phyloP scores from a whole-genome alignment of 2,797 vertebrate genomes.

The Acrossocheilus wenchowensis region DNA sequence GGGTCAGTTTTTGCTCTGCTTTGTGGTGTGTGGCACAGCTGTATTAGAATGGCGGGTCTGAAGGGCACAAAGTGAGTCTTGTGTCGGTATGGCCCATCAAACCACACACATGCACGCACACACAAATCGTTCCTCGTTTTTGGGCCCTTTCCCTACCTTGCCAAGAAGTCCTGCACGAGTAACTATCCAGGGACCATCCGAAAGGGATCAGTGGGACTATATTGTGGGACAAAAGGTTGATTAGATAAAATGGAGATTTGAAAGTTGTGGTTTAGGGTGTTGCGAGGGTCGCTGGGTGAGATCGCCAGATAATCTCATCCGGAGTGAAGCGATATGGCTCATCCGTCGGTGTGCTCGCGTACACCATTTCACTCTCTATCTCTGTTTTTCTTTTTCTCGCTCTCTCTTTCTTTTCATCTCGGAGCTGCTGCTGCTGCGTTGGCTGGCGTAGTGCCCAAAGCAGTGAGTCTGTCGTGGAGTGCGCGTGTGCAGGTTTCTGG shows the following conservation, averaged over 20 bases:
- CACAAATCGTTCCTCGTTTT: neutral
- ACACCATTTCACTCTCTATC: slow-evolving; percentile 44
- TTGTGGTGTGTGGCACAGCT: slow-evolving; percentile 78
- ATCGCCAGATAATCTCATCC: neutral
- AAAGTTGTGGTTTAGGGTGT: slow-evolving; percentile 3
- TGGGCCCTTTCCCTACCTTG: slow-evolving; percentile 27
- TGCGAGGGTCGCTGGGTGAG: neutral
- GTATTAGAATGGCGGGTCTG: slow-evolving; percentile 61
- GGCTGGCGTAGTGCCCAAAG: slow-evolving; percentile 79
- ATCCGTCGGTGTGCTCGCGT: neutral
- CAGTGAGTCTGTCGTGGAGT: slow-evolving; percentile 68
- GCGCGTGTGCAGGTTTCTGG: slow-evolving; percentile 62
- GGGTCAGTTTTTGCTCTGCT: slow-evolving; percentile 68
- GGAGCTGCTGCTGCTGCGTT: slow-evolving; percentile 79
- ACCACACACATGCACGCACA: neutral
- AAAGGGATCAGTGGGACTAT: slow-evolving; percentile 28
- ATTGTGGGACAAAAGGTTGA: neutral
- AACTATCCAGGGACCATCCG: slow-evolving; percentile 22
- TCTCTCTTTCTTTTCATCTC: slow-evolving; percentile 62
- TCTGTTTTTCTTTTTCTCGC: slow-evolving; percentile 50
- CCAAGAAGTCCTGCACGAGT: neutral
- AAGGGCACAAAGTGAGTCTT: slow-evolving; percentile 71
- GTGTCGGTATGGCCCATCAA: slow-evolving; percentile 67
- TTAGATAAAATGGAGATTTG: neutral
- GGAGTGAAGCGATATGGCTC: neutral